Evolutionary conservation across 2,888 invertebrate species (phyloP), one percentile per base, ranked within the genome.

Genomic region (Pristionchus mayeri): DNA sequence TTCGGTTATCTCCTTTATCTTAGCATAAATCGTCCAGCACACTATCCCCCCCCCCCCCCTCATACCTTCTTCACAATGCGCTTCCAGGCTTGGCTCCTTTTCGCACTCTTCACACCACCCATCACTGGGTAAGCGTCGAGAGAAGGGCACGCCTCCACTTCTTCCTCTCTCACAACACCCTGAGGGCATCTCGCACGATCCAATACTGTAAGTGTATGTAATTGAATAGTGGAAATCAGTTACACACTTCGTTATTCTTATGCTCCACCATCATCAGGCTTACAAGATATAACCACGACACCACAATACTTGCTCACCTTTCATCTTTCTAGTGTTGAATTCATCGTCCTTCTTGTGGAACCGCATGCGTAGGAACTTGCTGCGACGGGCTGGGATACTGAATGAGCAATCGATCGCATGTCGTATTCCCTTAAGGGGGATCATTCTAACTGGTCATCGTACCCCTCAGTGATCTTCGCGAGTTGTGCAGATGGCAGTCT

Each of bases 311-410:
- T 60, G 21, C 60, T 37, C 18, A 67, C 67, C 67, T 34, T 67
- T 67, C 34, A 67, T 9, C 37, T 34, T 67, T 34, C 67, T 67
- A 34, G 37, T 37, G 18, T 34, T 37, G 16, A 67, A 16, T 3
- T 67, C 67, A 11, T 37, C 67, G 18, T 67, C 27, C 67, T 67
- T 67, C 34, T 37, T 27, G 37, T 67, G 11, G 67, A 67, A 67
- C 21, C 27, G 27, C 67, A 67, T 34, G 27, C 67, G 67, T 18
- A 67, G 67, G 37, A 67, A 34, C 37, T 67, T 67, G 67, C 67
- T 16, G 21, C 37, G 13, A 7, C 27, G 7, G 54, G 54, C 54
- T 16, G 16, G 54, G 4, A 21, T n/a, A n/a, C n/a, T n/a, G n/a
- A n/a, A n/a, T 16, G 4, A 54, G 4, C 54, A n/a, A 54, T 54